Conservation (phyloP, 2,888 invertebrate genomes). For the Cantharis rufa region DNA sequence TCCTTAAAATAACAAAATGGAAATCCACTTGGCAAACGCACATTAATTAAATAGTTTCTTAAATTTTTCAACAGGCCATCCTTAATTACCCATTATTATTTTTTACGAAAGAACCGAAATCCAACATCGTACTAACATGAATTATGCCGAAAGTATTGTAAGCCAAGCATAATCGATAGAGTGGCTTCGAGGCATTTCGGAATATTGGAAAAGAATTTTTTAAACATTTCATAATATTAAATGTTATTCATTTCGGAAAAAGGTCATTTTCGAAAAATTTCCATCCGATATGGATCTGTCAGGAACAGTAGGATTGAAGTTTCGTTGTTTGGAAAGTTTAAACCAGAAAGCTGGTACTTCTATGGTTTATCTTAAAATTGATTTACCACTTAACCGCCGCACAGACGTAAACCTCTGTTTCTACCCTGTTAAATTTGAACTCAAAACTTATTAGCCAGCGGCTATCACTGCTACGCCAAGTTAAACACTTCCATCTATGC, state of each 20-base stretch:
- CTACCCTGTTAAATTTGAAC: background rate
- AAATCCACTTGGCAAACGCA: background rate
- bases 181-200: too few species aligned
- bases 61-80: too few species aligned
- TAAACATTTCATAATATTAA: too few species aligned
- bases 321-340: background rate
- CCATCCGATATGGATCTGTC: background rate
- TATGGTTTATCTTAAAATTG: background rate
- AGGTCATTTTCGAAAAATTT: background rate
- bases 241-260: background rate
- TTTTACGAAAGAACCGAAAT: too few species aligned
- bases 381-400: background rate
- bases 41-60: too few species aligned
- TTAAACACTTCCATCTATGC: background rate
- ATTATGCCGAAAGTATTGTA: too few species aligned
- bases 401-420: background rate
- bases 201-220: too few species aligned
- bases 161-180: too few species aligned
- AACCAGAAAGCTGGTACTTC: background rate
- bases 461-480: background rate
- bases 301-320: background rate
- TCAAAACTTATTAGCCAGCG: background rate
- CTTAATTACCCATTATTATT: too few species aligned
- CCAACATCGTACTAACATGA: too few species aligned
- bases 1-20: background rate